Evolutionary conservation across 2,888 invertebrate genomes (phyloP), one percentile per base, ranked within the genome.

Genomic region (Vanessa cardui): DNA sequence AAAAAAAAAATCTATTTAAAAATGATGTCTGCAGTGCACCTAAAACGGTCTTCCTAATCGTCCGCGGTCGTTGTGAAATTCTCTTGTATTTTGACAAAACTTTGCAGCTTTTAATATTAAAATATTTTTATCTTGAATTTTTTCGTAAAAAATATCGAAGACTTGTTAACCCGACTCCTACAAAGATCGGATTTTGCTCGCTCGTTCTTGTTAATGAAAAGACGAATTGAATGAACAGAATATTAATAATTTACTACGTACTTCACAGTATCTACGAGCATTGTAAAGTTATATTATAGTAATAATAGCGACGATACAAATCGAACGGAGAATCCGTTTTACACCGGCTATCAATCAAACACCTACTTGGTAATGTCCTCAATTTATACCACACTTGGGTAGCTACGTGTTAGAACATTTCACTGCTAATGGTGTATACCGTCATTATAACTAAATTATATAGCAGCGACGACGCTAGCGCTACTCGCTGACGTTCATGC

Each of bases 371-470:
- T 69, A 74, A 72, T 70, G 73, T 70, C 54, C 68, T 68, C 68
- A 68, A 68, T 70, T 63, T 68, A 69, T 64, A 58, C 64, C 68
- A 61, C 64, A 59, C 67, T 47, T 56, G 58, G 49, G 63, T 50
- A 16, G 16, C 52, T 54, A 54, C 52, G 52, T 26, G 52, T 54
- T 54, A 54, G 52, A 54, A 52, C 68, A 68, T 62, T 66, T 76
- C 73, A 73, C 76, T 78, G 78, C 79, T 82, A 83, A 83, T 83
- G 82, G 82, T 77, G 77, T 77, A 78, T 76, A 78, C 78, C 79
- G 81, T 85, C 85, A 86, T 87, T 86, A 86, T 84, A 84, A 83
- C 84, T 86, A 81, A 85, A 87, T 87, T 85, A 85, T 83, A 84
- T 83, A 81, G 80, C 78, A 77, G 78, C 73, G 56, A 18, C 16